A percentile compares a stretch with the other conserved stretches of the same genome.
These are phyloP conservation scores for Plecotus auritus DNA, from an alignment of 2,113 vertebrate genomes.

Conservation along the genomic window DNA sequence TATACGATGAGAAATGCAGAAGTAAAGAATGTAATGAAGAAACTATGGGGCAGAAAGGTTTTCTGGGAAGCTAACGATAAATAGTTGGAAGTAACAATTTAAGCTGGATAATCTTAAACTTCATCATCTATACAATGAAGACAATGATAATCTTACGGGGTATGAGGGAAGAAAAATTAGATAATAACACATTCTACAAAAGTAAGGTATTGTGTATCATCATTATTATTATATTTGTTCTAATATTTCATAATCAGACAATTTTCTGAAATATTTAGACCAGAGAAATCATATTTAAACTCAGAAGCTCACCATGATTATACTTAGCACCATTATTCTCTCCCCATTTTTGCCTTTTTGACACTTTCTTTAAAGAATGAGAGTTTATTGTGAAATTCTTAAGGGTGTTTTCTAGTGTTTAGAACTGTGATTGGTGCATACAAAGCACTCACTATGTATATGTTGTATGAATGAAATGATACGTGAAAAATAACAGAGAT, in stretches of 20 bases:
- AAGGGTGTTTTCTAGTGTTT: background rate
- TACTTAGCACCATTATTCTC: background rate
- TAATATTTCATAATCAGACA: background rate
- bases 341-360: background rate
- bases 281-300: background rate
- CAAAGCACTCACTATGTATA: background rate
- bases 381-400: background rate
- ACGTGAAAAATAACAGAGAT: background rate
- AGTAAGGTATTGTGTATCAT: background rate
- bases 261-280: background rate
- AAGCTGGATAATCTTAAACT: background rate
- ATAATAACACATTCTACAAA: background rate
- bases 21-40: conserved; percentile 51
- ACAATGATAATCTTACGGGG: background rate
- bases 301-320: background rate
- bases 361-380: background rate
- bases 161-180: background rate
- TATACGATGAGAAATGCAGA: conserved; percentile 64
- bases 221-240: background rate
- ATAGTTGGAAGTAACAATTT: background rate
- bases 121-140: background rate
- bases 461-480: background rate
- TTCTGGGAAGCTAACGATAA: background rate
- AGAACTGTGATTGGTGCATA: background rate
- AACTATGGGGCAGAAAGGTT: background rate